phyloP scores from a whole-genome alignment of 2,888 invertebrate species.

The Electrophaes corylata region DNA sequence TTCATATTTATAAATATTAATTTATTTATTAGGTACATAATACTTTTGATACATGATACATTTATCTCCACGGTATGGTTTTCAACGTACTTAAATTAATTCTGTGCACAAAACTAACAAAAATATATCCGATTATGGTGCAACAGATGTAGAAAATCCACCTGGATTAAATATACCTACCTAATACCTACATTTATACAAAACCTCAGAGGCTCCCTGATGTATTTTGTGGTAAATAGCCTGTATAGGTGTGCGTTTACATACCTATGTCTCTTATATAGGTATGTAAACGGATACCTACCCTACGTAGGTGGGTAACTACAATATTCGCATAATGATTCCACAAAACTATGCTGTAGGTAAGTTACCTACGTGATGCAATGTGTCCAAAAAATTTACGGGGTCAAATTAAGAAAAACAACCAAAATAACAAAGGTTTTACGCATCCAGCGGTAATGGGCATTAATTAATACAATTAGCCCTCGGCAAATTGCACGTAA shows the following conservation, averaged over 20 bases:
- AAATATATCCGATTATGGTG: too few relatives aligned
- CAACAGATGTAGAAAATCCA: too few relatives aligned
- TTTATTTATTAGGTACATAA: too few relatives aligned
- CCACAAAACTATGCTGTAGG: slow-evolving; percentile 7
- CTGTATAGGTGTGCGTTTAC: not conserved
- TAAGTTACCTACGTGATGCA: slow-evolving; percentile 31
- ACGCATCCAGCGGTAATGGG: slow-evolving; percentile 76
- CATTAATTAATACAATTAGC: slow-evolving; percentile 83
- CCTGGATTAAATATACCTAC: too few relatives aligned
- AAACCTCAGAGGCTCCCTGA: slow-evolving; percentile 15
- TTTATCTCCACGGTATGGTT: too few relatives aligned
- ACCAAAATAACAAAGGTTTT: slow-evolving; percentile 64
- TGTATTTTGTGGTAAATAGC: slow-evolving; percentile 15
- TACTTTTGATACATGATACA: too few relatives aligned
- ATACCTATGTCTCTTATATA: too few relatives aligned
- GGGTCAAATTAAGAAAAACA: slow-evolving; percentile 58
- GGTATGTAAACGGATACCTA: too few relatives aligned
- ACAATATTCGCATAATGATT: not conserved
- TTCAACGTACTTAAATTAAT: too few relatives aligned
- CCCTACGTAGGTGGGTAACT: not conserved
- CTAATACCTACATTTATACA: too few relatives aligned
- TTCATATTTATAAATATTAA: too few relatives aligned
- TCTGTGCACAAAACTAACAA: too few relatives aligned
- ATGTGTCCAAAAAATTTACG: slow-evolving; percentile 43
- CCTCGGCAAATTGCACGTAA: slow-evolving; percentile 80